These are phyloP conservation scores for Andrena praecox DNA, from an alignment of 2,888 invertebrate species.

Conservation along the genomic window DNA sequence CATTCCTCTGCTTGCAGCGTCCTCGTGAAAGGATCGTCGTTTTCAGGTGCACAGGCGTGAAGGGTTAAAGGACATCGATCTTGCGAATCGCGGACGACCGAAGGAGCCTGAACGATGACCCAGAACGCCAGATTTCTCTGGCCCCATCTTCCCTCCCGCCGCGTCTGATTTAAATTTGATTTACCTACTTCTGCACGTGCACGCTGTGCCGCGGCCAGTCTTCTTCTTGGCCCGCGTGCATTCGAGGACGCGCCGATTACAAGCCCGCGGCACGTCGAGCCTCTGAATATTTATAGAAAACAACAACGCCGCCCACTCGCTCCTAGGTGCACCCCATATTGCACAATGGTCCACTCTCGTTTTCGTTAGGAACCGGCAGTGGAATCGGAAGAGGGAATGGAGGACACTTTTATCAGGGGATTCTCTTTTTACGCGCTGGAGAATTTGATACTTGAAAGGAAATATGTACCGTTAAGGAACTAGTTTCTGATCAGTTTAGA, in stretches of 20 bases:
- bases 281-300: conserved; percentile 52
- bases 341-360: conserved; percentile 33
- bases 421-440: no score
- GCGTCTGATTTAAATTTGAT: conserved; percentile 69
- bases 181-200: conserved; percentile 73
- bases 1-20: background rate
- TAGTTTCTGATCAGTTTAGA: no score
- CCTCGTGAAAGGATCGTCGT: background rate
- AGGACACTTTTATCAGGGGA: no score
- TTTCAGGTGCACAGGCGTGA: background rate
- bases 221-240: conserved; percentile 21
- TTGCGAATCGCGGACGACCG: background rate
- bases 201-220: conserved; percentile 32
- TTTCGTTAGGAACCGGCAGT: background rate
- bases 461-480: no score
- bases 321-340: conserved; percentile 16
- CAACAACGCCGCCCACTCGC: background rate
- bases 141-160: conserved; percentile 58
- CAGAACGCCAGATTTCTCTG: conserved; percentile 80
- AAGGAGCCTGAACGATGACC: conserved; percentile 70
- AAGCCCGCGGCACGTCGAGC: conserved; percentile 17
- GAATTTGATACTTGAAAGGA: no score
- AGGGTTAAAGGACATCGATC: conserved; percentile 3
- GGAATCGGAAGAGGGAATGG: background rate
- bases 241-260: conserved; percentile 48